phyloP scores from a whole-genome alignment of 37 sponge, comb jelly and placozoan species.

The Bolinopsis microptera region DNA sequence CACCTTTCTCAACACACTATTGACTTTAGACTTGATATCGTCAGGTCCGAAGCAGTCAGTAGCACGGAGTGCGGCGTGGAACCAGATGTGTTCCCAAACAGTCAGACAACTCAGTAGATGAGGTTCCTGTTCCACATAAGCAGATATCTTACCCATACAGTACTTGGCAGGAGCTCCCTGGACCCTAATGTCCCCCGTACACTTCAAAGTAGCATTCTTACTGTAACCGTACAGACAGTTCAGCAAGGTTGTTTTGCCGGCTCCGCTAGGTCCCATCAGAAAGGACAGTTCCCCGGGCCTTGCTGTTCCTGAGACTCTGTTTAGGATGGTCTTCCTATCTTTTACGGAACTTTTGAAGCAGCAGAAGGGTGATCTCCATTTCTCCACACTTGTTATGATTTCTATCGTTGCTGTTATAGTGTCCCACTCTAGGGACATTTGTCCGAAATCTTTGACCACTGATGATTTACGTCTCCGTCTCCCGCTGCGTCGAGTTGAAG shows the following conservation, averaged over 20 bases:
- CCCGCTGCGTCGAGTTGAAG: background rate
- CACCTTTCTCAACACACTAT: constrained; percentile 15
- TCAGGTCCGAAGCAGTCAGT: background rate
- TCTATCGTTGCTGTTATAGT: constrained; percentile 1
- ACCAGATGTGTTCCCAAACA: constrained; percentile 48
- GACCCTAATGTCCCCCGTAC: constrained; percentile 38
- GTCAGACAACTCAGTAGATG: constrained; percentile 22
- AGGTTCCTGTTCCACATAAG: constrained; percentile 55
- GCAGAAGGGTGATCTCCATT: constrained; percentile 5
- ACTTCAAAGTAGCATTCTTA: constrained; percentile 39
- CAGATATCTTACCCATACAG: constrained; percentile 14
- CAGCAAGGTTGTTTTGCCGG: constrained; percentile 53
- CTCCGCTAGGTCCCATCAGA: constrained; percentile 57
- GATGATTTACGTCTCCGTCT: constrained; percentile 17
- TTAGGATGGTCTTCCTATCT: constrained; percentile 44
- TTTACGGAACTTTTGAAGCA: background rate
- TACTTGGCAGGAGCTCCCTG: constrained; percentile 62
- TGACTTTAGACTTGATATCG: constrained; percentile 15
- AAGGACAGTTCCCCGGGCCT: constrained; percentile 58
- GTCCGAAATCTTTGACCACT: constrained; percentile 51
- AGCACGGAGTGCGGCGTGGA: constrained; percentile 52
- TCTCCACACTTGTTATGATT: background rate
- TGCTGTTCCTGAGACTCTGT: constrained; percentile 15
- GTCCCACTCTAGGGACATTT: constrained; percentile 46
- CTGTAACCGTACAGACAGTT: constrained; percentile 38